These are phyloP conservation scores for Proterorhinus semilunaris DNA, from an alignment of 2,113 vertebrate species.

Conservation along the genomic window DNA sequence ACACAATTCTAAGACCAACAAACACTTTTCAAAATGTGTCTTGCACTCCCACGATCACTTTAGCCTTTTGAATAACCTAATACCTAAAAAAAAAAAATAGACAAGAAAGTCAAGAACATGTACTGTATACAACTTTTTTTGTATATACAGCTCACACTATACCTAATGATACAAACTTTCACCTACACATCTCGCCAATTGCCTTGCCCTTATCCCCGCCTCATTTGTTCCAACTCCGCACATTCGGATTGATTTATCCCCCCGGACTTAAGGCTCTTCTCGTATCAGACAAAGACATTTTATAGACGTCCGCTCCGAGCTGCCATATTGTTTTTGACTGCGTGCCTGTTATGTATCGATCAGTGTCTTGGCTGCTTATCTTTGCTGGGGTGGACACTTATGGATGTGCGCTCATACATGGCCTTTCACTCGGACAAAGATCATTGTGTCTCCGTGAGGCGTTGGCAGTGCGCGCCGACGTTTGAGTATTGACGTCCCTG, in stretches of 20 bases:
- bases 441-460: constrained; percentile 44
- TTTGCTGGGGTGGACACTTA: constrained; percentile 58
- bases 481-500: constrained; percentile 61
- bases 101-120: too few species aligned
- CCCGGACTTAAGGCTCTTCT: constrained; percentile 31
- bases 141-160: too few species aligned
- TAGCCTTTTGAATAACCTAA: too few species aligned
- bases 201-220: constrained; percentile 18
- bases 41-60: too few species aligned
- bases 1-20: not conserved
- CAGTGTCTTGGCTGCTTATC: constrained; percentile 61
- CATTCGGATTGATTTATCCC: constrained; percentile 45
- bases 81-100: too few species aligned
- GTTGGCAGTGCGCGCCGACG: constrained; percentile 12
- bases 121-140: too few species aligned
- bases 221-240: constrained; percentile 30
- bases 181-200: not conserved
- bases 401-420: constrained; percentile 42
- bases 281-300: constrained; percentile 47
- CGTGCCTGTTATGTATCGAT: constrained; percentile 69
- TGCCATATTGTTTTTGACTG: constrained; percentile 67
- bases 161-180: too few species aligned
- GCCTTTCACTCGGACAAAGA: constrained; percentile 59
- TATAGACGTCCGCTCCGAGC: constrained; percentile 50
- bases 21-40: too few species aligned